phyloP scores from a whole-genome alignment of 2,113 vertebrate genomes.

The Pundamilia nyererei region DNA sequence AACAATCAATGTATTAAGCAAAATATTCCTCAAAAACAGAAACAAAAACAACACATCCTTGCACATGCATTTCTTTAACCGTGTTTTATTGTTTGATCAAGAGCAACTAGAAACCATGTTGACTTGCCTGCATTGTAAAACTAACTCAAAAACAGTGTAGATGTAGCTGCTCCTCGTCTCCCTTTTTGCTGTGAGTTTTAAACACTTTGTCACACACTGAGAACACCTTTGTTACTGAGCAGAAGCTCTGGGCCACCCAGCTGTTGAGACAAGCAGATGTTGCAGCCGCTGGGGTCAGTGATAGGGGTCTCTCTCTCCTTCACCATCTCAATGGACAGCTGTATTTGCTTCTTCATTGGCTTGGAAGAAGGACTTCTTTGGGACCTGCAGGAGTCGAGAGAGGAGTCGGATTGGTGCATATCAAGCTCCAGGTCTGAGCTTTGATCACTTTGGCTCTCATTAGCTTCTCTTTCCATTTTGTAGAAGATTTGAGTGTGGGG shows the following conservation, averaged over 20 bases:
- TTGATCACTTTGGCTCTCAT: neutral
- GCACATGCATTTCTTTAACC: neutral
- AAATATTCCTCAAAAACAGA: neutral
- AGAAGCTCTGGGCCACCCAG: neutral
- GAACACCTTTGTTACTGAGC: conserved; percentile 27
- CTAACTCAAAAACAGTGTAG: neutral
- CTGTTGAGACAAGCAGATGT: neutral
- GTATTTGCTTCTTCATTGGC: conserved; percentile 50
- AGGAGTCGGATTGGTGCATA: neutral
- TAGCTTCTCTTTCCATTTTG: conserved; percentile 23
- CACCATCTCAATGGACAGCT: conserved; percentile 67
- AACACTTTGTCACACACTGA: neutral
- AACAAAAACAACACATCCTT: neutral
- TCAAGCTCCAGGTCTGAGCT: conserved; percentile 10
- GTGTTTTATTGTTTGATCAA: neutral
- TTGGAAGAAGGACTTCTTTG: conserved; percentile 46
- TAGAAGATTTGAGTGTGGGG: conserved; percentile 5
- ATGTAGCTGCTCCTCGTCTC: neutral
- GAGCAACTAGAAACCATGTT: neutral
- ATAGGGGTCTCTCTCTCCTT: conserved; percentile 71
- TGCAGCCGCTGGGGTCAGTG: conserved; percentile 28
- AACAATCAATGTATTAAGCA: neutral
- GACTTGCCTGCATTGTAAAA: neutral
- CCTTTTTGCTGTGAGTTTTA: neutral
- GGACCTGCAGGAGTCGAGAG: neutral